phyloP scores from a whole-genome alignment of 1,140 invertebrate genomes.

The Diachasmimorpha longicaudata region DNA sequence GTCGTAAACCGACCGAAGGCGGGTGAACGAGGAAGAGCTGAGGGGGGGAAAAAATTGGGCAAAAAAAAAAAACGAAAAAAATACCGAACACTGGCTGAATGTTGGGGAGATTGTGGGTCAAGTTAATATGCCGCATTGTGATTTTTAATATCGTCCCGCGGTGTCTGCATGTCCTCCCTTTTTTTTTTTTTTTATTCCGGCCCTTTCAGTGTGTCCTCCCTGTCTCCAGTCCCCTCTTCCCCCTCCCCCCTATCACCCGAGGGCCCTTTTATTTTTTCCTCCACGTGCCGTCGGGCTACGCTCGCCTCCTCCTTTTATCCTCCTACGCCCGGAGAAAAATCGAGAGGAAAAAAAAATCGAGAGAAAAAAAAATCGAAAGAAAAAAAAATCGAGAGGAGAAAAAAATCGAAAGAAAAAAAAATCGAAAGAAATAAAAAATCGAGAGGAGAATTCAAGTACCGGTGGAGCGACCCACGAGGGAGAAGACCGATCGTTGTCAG shows the following conservation, averaged over 20 bases:
- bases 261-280: neutral
- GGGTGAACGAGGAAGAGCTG: neutral
- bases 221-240: conserved; percentile 4
- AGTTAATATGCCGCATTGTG: conserved; percentile 58
- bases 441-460: too few species aligned
- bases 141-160: conserved; percentile 49
- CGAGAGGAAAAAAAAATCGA: conserved; percentile 33
- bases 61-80: conserved; percentile 2
- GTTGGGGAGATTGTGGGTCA: conserved; percentile 46
- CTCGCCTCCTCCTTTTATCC: conserved; percentile 20
- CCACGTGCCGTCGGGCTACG: neutral
- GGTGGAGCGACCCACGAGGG: too few species aligned
- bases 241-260: too few species aligned
- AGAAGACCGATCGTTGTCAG: conserved; percentile 15
- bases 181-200: too few species aligned
- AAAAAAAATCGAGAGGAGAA: too few species aligned
- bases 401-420: too few species aligned
- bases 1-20: conserved; percentile 47
- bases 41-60: neutral
- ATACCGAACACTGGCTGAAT: neutral
- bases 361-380: too few species aligned
- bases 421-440: too few species aligned
- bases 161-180: conserved; percentile 2
- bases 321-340: conserved; percentile 39
- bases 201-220: neutral